Conservation (phyloP, 2,888 invertebrate species). For the Lutraria lutraria region DNA sequence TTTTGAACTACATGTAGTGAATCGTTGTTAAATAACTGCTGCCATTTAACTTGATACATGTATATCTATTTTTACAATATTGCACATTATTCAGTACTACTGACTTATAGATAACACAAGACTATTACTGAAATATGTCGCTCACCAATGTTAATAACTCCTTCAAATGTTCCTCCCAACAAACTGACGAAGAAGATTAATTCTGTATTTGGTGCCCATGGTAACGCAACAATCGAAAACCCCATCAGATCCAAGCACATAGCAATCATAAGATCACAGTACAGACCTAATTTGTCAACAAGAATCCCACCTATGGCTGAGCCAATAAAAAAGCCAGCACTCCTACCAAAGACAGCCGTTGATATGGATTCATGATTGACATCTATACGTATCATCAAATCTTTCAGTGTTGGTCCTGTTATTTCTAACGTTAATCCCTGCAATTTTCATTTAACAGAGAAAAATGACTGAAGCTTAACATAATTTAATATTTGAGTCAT, state of each 20-base stretch:
- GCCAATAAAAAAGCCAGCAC: constrained; percentile 72
- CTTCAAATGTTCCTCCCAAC: constrained; percentile 74
- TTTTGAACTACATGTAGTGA: no score
- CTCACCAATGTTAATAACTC: constrained; percentile 75
- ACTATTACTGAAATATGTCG: no score
- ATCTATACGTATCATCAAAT: constrained; percentile 69
- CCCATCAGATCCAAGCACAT: constrained; percentile 66
- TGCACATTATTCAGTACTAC: no score
- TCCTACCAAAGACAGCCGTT: constrained; percentile 71
- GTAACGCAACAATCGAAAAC: constrained; percentile 51
- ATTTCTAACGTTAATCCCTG: constrained; percentile 75
- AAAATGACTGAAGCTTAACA: background rate
- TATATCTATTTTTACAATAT: no score
- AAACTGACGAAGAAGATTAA: constrained; percentile 67
- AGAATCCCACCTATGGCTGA: constrained; percentile 64
- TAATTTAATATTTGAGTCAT: no score
- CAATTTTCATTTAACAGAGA: background rate
- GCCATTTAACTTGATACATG: no score
- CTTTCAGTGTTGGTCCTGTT: constrained; percentile 77
- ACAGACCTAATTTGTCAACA: constrained; percentile 69
- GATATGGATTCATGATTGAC: constrained; percentile 75
- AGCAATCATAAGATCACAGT: constrained; percentile 71
- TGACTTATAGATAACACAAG: no score
- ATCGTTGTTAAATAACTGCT: no score
- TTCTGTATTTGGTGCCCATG: constrained; percentile 60